Evolutionary conservation across 2,113 vertebrate genomes (phyloP).

Genomic region (Coptodon bakossiorum): DNA sequence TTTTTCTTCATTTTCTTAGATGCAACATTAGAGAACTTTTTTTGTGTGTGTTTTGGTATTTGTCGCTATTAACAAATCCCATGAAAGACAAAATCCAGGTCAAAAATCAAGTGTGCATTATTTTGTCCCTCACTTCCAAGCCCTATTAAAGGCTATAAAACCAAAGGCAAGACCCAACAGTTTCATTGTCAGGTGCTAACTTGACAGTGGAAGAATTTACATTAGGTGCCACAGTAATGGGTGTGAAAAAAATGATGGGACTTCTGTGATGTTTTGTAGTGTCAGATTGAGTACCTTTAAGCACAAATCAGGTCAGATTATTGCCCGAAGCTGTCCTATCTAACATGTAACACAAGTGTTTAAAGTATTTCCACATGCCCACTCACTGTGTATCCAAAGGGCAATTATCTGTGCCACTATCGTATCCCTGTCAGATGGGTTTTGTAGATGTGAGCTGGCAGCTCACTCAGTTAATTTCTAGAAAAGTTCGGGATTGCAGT

Average conservation of each 20-base stretch:
- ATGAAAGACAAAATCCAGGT: neutral
- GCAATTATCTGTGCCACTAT: neutral
- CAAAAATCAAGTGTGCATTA: neutral
- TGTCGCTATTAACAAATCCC: neutral
- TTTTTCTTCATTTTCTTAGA: neutral
- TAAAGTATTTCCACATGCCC: neutral
- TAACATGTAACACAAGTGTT: neutral
- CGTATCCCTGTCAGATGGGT: neutral
- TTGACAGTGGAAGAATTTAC: neutral
- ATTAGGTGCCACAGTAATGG: neutral
- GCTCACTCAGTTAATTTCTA: neutral
- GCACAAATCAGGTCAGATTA: neutral
- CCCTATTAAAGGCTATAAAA: neutral
- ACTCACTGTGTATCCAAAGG: neutral
- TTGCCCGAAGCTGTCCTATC: neutral
- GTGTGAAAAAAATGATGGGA: neutral
- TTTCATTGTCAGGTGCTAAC: neutral
- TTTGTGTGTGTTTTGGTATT: neutral
- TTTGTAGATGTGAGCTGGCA: neutral
- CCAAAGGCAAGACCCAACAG: neutral
- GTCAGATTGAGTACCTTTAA: neutral
- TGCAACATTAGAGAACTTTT: neutral
- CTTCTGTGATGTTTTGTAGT: neutral
- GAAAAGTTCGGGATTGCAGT: neutral
- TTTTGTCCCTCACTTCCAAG: neutral